These are phyloP conservation scores for Aurelia aurita DNA, from an alignment of 30 jellyfish, hydroid and myxozoan genomes.

Conservation along the genomic window DNA sequence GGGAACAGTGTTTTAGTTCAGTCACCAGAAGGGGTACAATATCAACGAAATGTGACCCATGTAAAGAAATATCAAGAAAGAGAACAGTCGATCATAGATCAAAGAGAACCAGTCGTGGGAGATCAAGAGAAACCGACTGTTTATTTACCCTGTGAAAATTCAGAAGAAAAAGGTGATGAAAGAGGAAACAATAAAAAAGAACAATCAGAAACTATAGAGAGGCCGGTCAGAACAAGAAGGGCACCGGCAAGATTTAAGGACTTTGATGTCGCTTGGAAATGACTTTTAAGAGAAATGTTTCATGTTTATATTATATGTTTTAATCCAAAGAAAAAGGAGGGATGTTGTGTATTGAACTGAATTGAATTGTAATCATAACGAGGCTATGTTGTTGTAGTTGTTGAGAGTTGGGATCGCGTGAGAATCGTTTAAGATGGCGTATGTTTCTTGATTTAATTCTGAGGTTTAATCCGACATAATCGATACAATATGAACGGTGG, in stretches of 20 bases:
- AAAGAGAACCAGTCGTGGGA: constrained; percentile 21
- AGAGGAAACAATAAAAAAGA: constrained; percentile 22
- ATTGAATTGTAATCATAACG: too few relatives aligned
- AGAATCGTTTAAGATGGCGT: too few relatives aligned
- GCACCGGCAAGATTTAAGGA: constrained; percentile 55
- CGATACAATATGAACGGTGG: too few relatives aligned
- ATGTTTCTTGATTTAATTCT: too few relatives aligned
- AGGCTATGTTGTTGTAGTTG: too few relatives aligned
- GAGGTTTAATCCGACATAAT: too few relatives aligned
- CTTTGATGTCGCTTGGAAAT: constrained; percentile 45
- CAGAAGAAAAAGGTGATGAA: constrained; percentile 24
- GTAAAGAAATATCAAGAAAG: constrained; percentile 19
- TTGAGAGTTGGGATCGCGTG: too few relatives aligned
- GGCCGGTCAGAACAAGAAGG: constrained; percentile 35
- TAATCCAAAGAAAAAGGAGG: constrained; percentile 30
- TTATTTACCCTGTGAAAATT: constrained; percentile 26
- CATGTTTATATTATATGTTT: neutral
- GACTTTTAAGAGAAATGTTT: neutral
- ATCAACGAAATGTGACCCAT: constrained; percentile 34
- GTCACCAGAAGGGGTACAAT: constrained; percentile 45
- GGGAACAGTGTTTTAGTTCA: constrained; percentile 45
- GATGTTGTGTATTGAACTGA: constrained; percentile 49
- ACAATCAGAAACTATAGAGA: constrained; percentile 42
- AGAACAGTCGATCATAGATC: constrained; percentile 21
- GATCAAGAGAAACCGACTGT: constrained; percentile 16